These are phyloP conservation scores for Popillia japonica DNA, from an alignment of 1,140 invertebrate species.

Conservation along the genomic window DNA sequence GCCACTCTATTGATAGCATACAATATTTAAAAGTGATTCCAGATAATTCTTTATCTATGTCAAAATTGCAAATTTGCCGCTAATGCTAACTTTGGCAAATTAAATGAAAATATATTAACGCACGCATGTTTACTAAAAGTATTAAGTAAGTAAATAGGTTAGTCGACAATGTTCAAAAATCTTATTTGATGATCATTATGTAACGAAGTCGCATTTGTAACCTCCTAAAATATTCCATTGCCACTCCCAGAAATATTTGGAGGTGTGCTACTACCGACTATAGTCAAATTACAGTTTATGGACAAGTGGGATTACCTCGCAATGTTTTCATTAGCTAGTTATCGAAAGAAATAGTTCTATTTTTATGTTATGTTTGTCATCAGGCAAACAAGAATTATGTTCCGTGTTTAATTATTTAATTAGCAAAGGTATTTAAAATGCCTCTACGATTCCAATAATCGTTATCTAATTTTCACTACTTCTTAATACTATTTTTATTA, in stretches of 20 bases:
- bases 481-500: conserved; percentile 7
- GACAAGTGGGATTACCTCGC: neutral
- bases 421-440: neutral
- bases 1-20: no score
- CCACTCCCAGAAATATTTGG: conserved; percentile 16
- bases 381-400: neutral
- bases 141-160: conserved; percentile 18
- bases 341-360: neutral
- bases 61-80: neutral
- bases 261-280: conserved; percentile 11
- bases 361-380: neutral
- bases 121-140: neutral
- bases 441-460: neutral
- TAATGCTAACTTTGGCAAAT: neutral
- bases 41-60: neutral
- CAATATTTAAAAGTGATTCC: no score
- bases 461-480: neutral
- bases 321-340: neutral
- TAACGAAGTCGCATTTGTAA: neutral
- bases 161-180: neutral
- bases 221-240: neutral
- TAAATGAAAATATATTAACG: conserved; percentile 1
- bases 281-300: conserved; percentile 1
- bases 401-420: neutral
- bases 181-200: neutral